A percentile compares a stretch with the other conserved stretches of the same genome.
Conservation (phyloP, 2,888 invertebrate genomes). For the Pandemis heparana region DNA sequence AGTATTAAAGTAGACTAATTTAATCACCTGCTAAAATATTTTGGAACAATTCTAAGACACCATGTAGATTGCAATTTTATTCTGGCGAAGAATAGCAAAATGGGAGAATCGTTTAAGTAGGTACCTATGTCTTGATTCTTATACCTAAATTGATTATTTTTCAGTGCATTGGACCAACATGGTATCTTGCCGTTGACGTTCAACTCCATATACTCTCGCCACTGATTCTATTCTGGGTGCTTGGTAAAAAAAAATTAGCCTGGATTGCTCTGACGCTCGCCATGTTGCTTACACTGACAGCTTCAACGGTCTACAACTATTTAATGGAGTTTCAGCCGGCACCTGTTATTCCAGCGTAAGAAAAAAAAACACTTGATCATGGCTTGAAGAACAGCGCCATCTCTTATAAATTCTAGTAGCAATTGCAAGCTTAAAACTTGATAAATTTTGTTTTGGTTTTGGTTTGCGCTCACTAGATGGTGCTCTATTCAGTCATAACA, state of each 20-base stretch:
- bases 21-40: too few relatives aligned
- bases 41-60: too few relatives aligned
- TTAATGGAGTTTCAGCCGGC: slow-evolving; percentile 56
- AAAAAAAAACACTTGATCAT: slow-evolving; percentile 29
- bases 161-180: slow-evolving; percentile 69
- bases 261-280: slow-evolving; percentile 58
- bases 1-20: too few relatives aligned
- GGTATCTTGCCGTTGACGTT: slow-evolving; percentile 74
- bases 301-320: slow-evolving; percentile 60
- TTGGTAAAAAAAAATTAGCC: slow-evolving; percentile 54
- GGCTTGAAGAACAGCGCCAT: background rate
- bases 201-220: slow-evolving; percentile 72
- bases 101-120: too few relatives aligned
- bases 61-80: too few relatives aligned
- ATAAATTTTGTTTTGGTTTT: background rate
- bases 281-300: slow-evolving; percentile 49
- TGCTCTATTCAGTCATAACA: background rate
- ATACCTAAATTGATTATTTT: background rate
- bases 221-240: slow-evolving; percentile 64
- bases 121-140: too few relatives aligned
- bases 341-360: slow-evolving; percentile 57
- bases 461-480: background rate
- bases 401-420: background rate
- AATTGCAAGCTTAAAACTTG: background rate
- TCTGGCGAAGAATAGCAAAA: too few relatives aligned